Base-by-base conservation (phyloP, 2,888 invertebrate genomes). In the Cephus nigrinus region DNA sequence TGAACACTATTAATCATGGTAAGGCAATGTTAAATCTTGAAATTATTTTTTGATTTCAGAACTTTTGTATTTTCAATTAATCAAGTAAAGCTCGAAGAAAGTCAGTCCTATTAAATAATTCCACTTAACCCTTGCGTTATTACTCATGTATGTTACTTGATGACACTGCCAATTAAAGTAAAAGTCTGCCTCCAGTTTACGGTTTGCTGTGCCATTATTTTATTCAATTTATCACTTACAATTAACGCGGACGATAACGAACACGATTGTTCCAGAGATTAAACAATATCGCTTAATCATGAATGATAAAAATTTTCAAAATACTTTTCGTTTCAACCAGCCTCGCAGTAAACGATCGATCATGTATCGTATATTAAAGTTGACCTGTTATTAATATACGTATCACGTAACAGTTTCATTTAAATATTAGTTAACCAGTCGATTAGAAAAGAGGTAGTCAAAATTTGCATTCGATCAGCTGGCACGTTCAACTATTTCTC, bases 121-220 rank as follows among this genome's bases (percentile, higher is more conserved):
- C 55, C 9, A 55, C 23, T 55, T 55, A 23, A 2, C 55, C 55
- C 23, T 23, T 23, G 55, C 55, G 9, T 9, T 55, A 9, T 55
- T 55, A 23, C 55, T 55, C 55, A 55, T 9, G 12, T 32, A 0
- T 12, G 31, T 32, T 31, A 12, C 71, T 32, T 33, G 32, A 31
- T 71, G 32, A 31, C 71, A 71, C 71, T 71, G 71, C 12, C 71
- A 71, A 33, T 71, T 71, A 33, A 15, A 71, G 71, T 71, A 71
- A 32, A 71, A 55, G 23, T 55, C 9, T 55, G 55, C 1, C 23
- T 55, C 55, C 23, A 23, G 55, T 23, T 55, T 23, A 23, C 23
- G 23, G 23, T 55, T 9, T 23, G 23, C 23, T 9, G 55, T 55
- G 15, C 55, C 23, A 55, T 55, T 55, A 55, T 55, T 55, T 55